Evolutionary conservation across 2,113 vertebrate genomes (phyloP).

Genomic region (Clinocottus analis): DNA sequence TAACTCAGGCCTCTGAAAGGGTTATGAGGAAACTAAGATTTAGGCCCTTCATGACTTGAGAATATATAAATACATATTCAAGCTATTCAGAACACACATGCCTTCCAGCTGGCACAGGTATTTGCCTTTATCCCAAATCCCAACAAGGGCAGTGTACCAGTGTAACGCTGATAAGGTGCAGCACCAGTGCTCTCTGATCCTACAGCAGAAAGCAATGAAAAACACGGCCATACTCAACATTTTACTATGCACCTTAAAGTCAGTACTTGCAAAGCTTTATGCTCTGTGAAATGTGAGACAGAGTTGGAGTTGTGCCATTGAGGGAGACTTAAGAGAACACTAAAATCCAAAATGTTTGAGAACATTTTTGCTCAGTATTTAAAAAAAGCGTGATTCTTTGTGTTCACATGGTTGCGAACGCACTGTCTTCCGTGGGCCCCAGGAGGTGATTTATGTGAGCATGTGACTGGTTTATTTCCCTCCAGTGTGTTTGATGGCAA

Average conservation of each 20-base stretch:
- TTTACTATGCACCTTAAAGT: background rate
- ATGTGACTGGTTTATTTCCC: conserved; percentile 8
- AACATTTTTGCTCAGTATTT: background rate
- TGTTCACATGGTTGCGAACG: background rate
- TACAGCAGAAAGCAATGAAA: no score
- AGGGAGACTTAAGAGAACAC: background rate
- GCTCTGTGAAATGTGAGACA: background rate
- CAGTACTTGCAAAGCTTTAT: background rate
- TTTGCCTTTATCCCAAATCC: background rate
- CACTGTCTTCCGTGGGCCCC: background rate
- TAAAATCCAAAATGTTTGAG: background rate
- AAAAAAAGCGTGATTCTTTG: fast-evolving
- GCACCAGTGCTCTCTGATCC: background rate
- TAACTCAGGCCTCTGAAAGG: background rate
- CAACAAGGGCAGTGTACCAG: background rate
- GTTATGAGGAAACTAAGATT: background rate
- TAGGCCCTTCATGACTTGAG: background rate
- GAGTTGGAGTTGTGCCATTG: background rate
- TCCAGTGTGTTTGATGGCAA: background rate
- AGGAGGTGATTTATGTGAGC: conserved; percentile 16
- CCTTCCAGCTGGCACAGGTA: background rate
- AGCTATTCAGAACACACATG: background rate
- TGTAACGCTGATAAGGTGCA: background rate
- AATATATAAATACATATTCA: background rate
- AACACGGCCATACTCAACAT: background rate